These are phyloP conservation scores for Phytoseiulus persimilis DNA, from an alignment of 2,888 invertebrate species.

Conservation along the genomic window DNA sequence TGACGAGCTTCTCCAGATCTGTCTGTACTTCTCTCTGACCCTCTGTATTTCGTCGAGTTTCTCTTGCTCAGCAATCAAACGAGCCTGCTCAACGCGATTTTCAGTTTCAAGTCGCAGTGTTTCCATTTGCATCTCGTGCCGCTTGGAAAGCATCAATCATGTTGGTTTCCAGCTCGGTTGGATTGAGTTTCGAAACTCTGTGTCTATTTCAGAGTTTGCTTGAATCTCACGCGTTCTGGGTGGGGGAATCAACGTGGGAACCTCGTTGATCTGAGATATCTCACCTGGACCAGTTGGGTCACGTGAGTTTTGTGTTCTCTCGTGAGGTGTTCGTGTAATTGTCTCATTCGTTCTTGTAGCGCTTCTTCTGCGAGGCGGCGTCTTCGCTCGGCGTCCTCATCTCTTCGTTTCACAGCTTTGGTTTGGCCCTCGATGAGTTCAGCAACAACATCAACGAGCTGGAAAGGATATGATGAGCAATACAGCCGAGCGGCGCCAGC, in stretches of 20 bases:
- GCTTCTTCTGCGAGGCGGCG: slow-evolving; percentile 19
- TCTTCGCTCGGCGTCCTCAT: background rate
- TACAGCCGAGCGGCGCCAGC: background rate
- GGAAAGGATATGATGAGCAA: background rate
- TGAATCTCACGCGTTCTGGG: too few species aligned
- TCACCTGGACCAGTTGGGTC: background rate
- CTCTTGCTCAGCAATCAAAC: background rate
- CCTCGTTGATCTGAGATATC: too few species aligned
- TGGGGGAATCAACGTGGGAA: too few species aligned
- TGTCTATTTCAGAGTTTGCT: background rate
- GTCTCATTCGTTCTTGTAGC: slow-evolving; percentile 14
- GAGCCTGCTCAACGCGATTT: slow-evolving; percentile 8
- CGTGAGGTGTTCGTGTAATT: slow-evolving; percentile 32
- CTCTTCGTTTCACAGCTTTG: background rate
- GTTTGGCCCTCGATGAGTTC: background rate
- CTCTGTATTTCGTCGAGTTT: slow-evolving; percentile 21
- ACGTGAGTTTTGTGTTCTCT: background rate
- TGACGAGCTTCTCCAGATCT: slow-evolving; percentile 8
- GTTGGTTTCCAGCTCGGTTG: too few species aligned
- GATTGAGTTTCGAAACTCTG: too few species aligned
- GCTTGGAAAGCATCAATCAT: background rate
- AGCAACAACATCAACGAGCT: slow-evolving; percentile 10
- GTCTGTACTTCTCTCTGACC: background rate
- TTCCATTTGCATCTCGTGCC: slow-evolving; percentile 21
- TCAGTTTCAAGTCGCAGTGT: background rate